phyloP scores from a whole-genome alignment of 2,888 invertebrate genomes.

The Neoascia interrupta region DNA sequence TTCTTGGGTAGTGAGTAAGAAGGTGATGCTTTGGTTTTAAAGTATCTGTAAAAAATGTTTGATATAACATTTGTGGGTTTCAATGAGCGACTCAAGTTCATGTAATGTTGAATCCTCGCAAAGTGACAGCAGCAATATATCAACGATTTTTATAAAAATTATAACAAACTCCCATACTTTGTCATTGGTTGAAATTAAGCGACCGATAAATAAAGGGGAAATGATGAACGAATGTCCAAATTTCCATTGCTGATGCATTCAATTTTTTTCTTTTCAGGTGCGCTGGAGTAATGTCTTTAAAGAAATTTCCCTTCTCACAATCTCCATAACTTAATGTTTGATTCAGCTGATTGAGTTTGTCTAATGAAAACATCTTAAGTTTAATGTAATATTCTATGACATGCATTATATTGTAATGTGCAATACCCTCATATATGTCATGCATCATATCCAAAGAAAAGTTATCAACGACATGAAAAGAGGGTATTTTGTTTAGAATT shows the following conservation, averaged over 20 bases:
- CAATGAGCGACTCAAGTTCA: constrained; percentile 6
- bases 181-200: constrained; percentile 52
- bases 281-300: constrained; percentile 12
- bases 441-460: constrained; percentile 61
- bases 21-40: constrained; percentile 29
- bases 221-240: constrained; percentile 60
- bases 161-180: constrained; percentile 39
- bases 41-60: constrained; percentile 16
- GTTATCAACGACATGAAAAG: constrained; percentile 52
- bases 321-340: constrained; percentile 59
- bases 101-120: constrained; percentile 12
- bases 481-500: constrained; percentile 32
- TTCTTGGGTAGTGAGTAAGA: constrained; percentile 14
- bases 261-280: constrained; percentile 41
- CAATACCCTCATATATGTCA: constrained; percentile 45
- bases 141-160: constrained; percentile 31
- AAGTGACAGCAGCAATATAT: constrained; percentile 27
- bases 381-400: constrained; percentile 43
- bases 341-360: constrained; percentile 53
- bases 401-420: constrained; percentile 44
- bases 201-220: constrained; percentile 57
- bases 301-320: constrained; percentile 57
- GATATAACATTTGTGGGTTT: constrained; percentile 25
- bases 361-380: constrained; percentile 44
- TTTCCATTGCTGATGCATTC: constrained; percentile 59